Percentiles rank a stretch among this genome's conserved stretches.
These are phyloP conservation scores for Hippopotamus amphibius DNA, from an alignment of 2,113 vertebrate genomes.

Conservation along the genomic window DNA sequence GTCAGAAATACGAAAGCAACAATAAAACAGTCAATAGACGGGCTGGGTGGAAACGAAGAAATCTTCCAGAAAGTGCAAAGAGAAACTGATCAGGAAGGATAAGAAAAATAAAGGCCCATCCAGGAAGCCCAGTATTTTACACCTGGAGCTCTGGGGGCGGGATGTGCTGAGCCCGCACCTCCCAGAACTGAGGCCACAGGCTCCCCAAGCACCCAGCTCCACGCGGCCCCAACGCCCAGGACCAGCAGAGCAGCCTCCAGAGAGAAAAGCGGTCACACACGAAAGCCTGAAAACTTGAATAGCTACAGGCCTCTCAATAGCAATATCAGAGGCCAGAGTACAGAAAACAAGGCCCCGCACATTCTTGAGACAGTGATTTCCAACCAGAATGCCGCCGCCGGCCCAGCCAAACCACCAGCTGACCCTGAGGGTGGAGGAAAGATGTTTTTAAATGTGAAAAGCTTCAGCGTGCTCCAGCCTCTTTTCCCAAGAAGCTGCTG, in stretches of 20 bases:
- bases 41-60: background rate
- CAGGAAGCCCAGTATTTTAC: background rate
- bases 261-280: background rate
- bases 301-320: background rate
- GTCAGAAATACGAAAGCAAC: background rate
- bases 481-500: background rate
- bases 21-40: background rate
- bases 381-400: background rate
- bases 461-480: background rate
- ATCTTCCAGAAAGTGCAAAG: background rate
- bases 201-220: background rate
- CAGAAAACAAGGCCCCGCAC: background rate
- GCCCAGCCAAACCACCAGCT: background rate
- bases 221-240: accelerated
- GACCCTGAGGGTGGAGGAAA: background rate
- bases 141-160: background rate
- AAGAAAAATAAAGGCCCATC: background rate
- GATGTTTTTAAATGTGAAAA: background rate
- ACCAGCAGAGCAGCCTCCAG: background rate
- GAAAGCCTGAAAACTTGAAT: background rate
- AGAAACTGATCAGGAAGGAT: background rate
- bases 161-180: background rate
- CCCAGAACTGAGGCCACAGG: background rate
- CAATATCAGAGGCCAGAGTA: background rate
- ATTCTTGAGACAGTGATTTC: background rate